Conservation (phyloP, 2,888 invertebrate species). For the Uropetala carovei region DNA sequence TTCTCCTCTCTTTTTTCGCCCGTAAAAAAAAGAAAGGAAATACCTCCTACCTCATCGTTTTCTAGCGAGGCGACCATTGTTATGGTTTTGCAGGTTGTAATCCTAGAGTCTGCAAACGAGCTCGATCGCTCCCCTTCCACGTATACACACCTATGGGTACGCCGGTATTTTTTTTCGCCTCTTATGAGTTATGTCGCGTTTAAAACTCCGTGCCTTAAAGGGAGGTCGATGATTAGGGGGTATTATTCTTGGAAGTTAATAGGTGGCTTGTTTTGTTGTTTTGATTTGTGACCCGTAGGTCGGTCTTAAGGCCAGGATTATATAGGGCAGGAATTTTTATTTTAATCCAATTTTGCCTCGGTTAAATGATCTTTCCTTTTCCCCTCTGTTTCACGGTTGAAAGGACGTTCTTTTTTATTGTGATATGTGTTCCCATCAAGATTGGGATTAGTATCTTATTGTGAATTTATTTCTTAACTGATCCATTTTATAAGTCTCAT, state of each 20-base stretch:
- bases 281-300: constrained; percentile 47
- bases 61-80: not conserved
- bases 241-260: constrained; percentile 45
- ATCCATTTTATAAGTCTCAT: not conserved
- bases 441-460: not conserved
- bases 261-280: constrained; percentile 50
- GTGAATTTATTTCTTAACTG: not conserved
- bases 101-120: not conserved
- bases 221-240: constrained; percentile 58
- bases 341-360: constrained; percentile 52
- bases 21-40: not conserved
- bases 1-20: not conserved
- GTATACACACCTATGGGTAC: not conserved
- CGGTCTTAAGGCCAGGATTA: constrained; percentile 35
- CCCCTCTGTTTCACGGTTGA: not conserved
- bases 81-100: constrained; percentile 17
- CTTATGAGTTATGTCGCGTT: constrained; percentile 35
- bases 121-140: not conserved
- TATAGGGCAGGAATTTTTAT: not conserved
- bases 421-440: not conserved
- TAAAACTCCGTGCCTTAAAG: constrained; percentile 31
- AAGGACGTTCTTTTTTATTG: not conserved
- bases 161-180: not conserved
- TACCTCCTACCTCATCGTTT: not conserved
- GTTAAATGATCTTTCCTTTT: not conserved